Evolutionary conservation across 2,113 vertebrate genomes (phyloP).

Genomic region (Chionodraco myersi): DNA sequence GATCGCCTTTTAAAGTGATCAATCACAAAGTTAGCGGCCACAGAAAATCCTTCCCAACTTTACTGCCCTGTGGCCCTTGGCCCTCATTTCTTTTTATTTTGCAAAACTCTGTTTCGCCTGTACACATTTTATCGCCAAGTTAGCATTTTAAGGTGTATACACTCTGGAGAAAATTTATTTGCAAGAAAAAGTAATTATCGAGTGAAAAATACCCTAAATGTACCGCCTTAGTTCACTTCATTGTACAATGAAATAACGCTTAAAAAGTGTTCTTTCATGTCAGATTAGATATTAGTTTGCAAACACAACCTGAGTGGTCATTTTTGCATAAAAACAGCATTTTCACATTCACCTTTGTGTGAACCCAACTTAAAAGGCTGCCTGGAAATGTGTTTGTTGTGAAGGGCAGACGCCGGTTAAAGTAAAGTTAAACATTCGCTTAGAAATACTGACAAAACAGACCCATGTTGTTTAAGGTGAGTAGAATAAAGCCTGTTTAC

Average conservation of each 20-base stretch:
- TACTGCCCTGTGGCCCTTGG: not conserved
- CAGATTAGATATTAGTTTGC: not conserved
- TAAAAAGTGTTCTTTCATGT: not conserved
- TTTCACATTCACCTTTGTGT: not conserved
- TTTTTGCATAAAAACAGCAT: not conserved
- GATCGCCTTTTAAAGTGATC: slow-evolving; percentile 7
- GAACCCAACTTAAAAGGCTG: not conserved
- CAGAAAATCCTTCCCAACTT: slow-evolving; percentile 1
- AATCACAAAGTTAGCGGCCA: not conserved
- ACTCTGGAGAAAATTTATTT: not conserved
- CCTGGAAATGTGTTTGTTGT: not conserved
- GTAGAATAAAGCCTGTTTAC: slow-evolving; percentile 8
- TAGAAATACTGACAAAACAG: not conserved
- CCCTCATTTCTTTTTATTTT: not conserved
- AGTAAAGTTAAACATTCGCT: slow-evolving; percentile 20
- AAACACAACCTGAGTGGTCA: not conserved
- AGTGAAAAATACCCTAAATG: not conserved
- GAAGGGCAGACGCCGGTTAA: slow-evolving; percentile 10
- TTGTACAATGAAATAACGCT: not conserved
- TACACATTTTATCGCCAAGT: not conserved
- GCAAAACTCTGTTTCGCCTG: slow-evolving; percentile 1
- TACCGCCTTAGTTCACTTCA: not conserved
- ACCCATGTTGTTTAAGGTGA: slow-evolving; percentile 21
- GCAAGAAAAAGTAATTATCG: not conserved
- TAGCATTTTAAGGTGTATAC: slow-evolving; percentile 1